A percentile compares a stretch with the other conserved stretches of the same genome.
These are phyloP conservation scores for Dryobotodes eremita DNA, from an alignment of 2,888 invertebrate genomes.

Conservation along the genomic window DNA sequence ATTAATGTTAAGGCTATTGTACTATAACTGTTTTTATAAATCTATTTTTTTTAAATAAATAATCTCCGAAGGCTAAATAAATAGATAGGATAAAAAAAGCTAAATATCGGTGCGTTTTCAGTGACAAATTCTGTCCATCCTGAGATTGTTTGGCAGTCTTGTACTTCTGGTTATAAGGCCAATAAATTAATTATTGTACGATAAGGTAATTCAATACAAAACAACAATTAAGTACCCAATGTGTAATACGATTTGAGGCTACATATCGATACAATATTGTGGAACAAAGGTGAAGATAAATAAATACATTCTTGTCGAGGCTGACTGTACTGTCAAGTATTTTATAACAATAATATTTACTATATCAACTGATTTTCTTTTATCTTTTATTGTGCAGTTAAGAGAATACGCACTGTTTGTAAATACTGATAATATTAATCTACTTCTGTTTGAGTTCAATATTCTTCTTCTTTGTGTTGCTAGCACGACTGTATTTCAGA, in stretches of 20 bases:
- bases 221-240: not conserved
- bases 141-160: not conserved
- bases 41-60: not conserved
- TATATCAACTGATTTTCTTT: not conserved
- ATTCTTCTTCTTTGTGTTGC: too few species aligned
- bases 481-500: too few species aligned
- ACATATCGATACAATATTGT: not conserved
- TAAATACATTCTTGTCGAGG: not conserved
- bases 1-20: not conserved
- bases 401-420: not conserved
- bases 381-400: too few species aligned
- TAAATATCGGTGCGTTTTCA: not conserved
- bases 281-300: not conserved
- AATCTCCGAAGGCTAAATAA: not conserved
- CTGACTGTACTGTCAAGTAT: not conserved
- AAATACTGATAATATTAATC: not conserved
- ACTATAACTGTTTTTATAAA: not conserved
- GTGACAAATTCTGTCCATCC: too few species aligned
- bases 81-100: not conserved
- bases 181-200: not conserved
- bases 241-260: not conserved
- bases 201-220: constrained; percentile 3
- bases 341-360: constrained; percentile 4
- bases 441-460: not conserved
- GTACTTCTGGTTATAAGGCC: not conserved